A percentile compares a stretch with the other conserved stretches of the same genome.
Conservation (phyloP, 2,113 vertebrate species). For the Pseudorectes ferrugineus region DNA sequence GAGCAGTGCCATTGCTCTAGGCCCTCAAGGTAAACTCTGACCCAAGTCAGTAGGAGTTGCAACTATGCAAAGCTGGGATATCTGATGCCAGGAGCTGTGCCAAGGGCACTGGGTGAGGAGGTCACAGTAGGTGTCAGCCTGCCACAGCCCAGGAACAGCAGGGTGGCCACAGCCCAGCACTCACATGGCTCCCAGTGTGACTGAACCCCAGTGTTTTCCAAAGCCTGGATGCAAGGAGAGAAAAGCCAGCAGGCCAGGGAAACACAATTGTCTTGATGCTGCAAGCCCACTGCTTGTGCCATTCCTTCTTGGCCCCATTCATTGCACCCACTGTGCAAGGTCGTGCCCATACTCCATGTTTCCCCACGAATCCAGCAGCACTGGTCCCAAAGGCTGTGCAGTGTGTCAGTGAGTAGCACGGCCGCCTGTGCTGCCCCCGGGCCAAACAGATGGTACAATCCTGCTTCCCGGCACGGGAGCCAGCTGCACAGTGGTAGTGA, state of each 20-base stretch:
- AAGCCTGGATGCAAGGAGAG: background rate
- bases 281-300: background rate
- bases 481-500: background rate
- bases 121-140: conserved; percentile 30
- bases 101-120: conserved; percentile 17
- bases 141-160: background rate
- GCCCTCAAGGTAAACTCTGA: background rate
- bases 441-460: background rate
- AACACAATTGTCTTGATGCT: background rate
- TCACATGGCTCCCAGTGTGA: background rate
- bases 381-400: background rate
- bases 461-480: fast-evolving
- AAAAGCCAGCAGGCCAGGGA: background rate
- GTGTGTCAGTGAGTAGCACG: background rate
- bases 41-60: background rate
- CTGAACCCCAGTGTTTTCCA: background rate
- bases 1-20: background rate
- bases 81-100: conserved; percentile 11
- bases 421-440: background rate
- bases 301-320: fast-evolving
- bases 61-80: background rate
- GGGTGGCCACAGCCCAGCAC: background rate
- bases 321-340: background rate
- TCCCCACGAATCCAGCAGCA: background rate
- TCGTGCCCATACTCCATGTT: fast-evolving